Base-by-base conservation (phyloP, 2,888 invertebrate species). In the Tinea pellionella region DNA sequence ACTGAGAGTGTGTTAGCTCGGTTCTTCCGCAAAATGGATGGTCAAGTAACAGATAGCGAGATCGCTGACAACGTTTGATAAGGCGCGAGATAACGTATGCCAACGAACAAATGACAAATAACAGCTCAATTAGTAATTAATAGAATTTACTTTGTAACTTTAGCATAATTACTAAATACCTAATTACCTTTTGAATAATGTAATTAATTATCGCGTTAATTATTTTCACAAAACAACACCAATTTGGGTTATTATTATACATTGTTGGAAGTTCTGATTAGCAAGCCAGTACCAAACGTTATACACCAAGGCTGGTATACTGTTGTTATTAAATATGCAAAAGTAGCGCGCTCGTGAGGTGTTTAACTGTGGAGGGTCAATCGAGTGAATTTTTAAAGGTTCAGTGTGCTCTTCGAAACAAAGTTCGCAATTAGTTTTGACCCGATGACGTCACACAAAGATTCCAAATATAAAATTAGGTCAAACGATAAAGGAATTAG, bases 1-100 rank as follows among this genome's bases (percentile, higher is more conserved):
- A 78, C 75, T 73, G 79, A 81, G 82, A 82, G 81, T 78, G 73
- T 80, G 77, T 77, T 74, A 73, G 74, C 77, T 74, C 82, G 75
- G 73, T 72, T 78, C 77, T 77, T 76, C 75, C 76, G 75, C 77
- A 75, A 86, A n/a, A 76, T 82, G 53, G 12, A 53, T 53, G 53
- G 53, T 53, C 19, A 18, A 24, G 53, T 47, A 15, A 47, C 73
- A 80, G 83, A 84, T 83, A 81, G 73, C 71, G 71, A 82, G 83
- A 83, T 83, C 75, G 77, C 71, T 74, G 73, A 72, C 74, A 70
- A 69, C 67, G 66, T 4, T 74, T 79, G 86, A 87, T 85, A 85
- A 80, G 77, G 69, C 13, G 47, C 63, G 57, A 32, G 60, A 62
- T 62, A 62, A 60, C 58, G 53, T 63, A 68, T 47, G 82, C 47